phyloP scores from a whole-genome alignment of 1,140 invertebrate genomes.

The Mizuhopecten yessoensis region DNA sequence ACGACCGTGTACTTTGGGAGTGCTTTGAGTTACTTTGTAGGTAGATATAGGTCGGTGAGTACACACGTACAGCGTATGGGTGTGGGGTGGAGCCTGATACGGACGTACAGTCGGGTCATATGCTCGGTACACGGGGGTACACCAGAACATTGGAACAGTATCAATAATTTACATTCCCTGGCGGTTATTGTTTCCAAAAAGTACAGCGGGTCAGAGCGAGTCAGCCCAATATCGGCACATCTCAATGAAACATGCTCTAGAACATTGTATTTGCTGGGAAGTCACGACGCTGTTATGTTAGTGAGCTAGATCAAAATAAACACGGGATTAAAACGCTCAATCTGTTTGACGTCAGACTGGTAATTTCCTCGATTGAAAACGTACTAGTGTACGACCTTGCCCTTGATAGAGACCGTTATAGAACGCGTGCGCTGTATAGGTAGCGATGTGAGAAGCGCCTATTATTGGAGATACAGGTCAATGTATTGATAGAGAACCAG shows the following conservation, averaged over 20 bases:
- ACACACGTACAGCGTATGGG: neutral
- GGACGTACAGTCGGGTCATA: neutral
- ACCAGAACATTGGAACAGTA: neutral
- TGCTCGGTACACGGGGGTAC: neutral
- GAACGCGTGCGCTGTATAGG: neutral
- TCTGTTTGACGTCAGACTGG: conserved; percentile 21
- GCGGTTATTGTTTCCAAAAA: conserved; percentile 28
- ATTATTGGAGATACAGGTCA: neutral
- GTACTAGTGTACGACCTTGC: too few relatives aligned
- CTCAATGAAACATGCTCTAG: neutral
- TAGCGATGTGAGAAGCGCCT: too few relatives aligned
- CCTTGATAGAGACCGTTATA: neutral
- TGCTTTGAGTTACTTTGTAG: neutral
- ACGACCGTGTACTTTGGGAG: too few relatives aligned
- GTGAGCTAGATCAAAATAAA: neutral
- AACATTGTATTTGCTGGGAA: neutral
- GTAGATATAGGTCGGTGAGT: neutral
- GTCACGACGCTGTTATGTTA: neutral
- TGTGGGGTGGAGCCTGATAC: neutral
- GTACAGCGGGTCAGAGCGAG: neutral
- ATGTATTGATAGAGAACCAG: conserved; percentile 4
- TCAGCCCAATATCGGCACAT: neutral
- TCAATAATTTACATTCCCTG: conserved; percentile 5
- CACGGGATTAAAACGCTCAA: neutral
- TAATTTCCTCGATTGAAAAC: neutral